Percentiles rank a stretch among this genome's conserved stretches.
Evolutionary conservation across 2,888 invertebrate species (phyloP).

Genomic region (Parnassius smintheus): DNA sequence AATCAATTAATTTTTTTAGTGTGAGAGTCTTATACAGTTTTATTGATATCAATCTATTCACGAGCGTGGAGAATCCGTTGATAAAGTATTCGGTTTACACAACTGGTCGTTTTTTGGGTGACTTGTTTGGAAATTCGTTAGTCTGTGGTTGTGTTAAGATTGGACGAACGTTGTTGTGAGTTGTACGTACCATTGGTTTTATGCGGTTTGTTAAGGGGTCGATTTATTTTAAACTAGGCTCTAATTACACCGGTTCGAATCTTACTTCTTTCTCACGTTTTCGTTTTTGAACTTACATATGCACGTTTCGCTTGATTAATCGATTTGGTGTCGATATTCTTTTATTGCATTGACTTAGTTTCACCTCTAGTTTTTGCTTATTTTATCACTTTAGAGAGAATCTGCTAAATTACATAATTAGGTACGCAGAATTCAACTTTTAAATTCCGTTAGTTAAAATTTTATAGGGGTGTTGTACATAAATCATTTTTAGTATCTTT

Average conservation of each 20-base stretch:
- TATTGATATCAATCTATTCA: slow-evolving; percentile 56
- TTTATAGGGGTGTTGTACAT: not conserved
- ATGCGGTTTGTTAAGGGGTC: slow-evolving; percentile 56
- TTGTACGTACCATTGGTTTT: slow-evolving; percentile 66
- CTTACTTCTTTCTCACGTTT: slow-evolving; percentile 73
- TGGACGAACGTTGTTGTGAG: slow-evolving; percentile 40
- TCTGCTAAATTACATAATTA: slow-evolving; percentile 10
- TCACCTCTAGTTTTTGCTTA: slow-evolving; percentile 22
- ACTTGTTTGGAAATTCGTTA: slow-evolving; percentile 39
- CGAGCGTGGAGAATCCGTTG: slow-evolving; percentile 47
- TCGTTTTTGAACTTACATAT: slow-evolving; percentile 64
- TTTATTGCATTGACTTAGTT: slow-evolving; percentile 31
- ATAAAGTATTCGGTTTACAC: slow-evolving; percentile 33
- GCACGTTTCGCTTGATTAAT: slow-evolving; percentile 51
- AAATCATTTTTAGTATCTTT: slow-evolving; percentile 1
- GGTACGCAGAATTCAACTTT: not conserved
- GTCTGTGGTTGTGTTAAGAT: slow-evolving; percentile 39
- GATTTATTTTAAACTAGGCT: slow-evolving; percentile 71
- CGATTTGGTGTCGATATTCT: slow-evolving; percentile 61
- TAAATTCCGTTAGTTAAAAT: too few relatives aligned
- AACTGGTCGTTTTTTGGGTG: slow-evolving; percentile 38
- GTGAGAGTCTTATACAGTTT: slow-evolving; percentile 54
- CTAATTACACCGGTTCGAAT: slow-evolving; percentile 58
- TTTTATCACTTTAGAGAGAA: slow-evolving; percentile 20
- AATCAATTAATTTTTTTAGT: slow-evolving; percentile 61